Evolutionary conservation across 2,888 invertebrate genomes (phyloP).

Genomic region (Boloria euphrosyne): DNA sequence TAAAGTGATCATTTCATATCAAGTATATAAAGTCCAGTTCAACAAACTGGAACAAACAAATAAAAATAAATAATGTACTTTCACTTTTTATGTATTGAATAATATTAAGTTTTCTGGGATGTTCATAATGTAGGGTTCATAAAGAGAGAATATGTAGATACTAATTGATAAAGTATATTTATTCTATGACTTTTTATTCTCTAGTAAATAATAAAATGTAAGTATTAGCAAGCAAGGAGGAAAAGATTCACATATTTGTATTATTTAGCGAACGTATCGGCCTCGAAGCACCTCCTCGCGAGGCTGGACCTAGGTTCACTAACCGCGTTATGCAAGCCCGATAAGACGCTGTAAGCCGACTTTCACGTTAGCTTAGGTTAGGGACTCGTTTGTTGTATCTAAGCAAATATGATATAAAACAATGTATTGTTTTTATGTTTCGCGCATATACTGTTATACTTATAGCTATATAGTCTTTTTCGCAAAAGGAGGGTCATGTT

Average conservation of each 20-base stretch:
- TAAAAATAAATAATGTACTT: too few relatives aligned
- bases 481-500: too few relatives aligned
- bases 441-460: too few relatives aligned
- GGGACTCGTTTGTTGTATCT: constrained; percentile 33
- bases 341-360: constrained; percentile 33
- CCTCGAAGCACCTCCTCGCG: constrained; percentile 31
- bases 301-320: constrained; percentile 42
- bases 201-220: not conserved
- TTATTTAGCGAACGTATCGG: constrained; percentile 15
- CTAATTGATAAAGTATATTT: too few relatives aligned
- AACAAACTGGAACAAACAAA: too few relatives aligned
- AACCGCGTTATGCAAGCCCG: constrained; percentile 48
- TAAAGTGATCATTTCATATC: too few relatives aligned
- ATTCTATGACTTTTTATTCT: too few relatives aligned
- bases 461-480: too few relatives aligned
- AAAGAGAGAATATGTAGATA: too few relatives aligned
- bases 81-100: not conserved
- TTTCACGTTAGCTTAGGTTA: constrained; percentile 44
- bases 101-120: not conserved
- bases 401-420: not conserved
- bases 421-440: too few relatives aligned
- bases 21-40: too few relatives aligned
- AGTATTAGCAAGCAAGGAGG: too few relatives aligned
- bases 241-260: constrained; percentile 6
- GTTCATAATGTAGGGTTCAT: not conserved